Base-by-base conservation (phyloP, 1,140 invertebrate genomes). In the Drosophila takahashii region DNA sequence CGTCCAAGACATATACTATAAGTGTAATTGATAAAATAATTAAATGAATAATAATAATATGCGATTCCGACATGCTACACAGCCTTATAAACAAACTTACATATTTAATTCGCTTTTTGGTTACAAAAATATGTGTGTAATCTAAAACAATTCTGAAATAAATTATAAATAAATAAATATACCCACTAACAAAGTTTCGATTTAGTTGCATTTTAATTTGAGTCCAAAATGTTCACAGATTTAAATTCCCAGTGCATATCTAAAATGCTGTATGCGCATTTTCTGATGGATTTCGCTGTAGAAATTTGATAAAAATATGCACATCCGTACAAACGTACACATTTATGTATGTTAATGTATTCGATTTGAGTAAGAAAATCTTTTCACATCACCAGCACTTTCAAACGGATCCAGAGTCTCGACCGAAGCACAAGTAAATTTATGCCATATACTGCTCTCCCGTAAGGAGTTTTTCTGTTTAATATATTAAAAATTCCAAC, bases 1-100 rank as follows among this genome's bases (percentile, higher is more conserved):
- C 51, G 60, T 73, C 75, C 48, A 77, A 66, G 54, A 64, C 50
- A 77, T 56, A 70, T 69, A 70, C 66, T 47, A 9, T 36, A 70
- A 76, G 41, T 47, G 7, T 59, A 74, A 74, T 36, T 44, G 16
- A 64, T 27, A 53, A 64, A 56, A 22, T 22, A 22, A 22, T 2
- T 22, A 47, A 51, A 61, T 15, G 39, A 56, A 56, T 57, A 39
- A 34, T 48, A 57, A 47, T 58, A 61, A 71, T 15, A 29, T 15
- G 18, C 64, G 26, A 77, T 29, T 22, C 37, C 34, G 56, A 57
- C 15, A 53, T 36, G 32, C 45, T 36, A 36, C 47, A 44, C 47
- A 52, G 15, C 34, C 32, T 44, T 44, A 34, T 47, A 69, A 29
- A 54, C 34, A 69, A 29, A 53, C 61, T 27, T 27, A 39, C 45